Conservation (phyloP, 2,797 vertebrate genomes). For the Euthynnus affinis region DNA sequence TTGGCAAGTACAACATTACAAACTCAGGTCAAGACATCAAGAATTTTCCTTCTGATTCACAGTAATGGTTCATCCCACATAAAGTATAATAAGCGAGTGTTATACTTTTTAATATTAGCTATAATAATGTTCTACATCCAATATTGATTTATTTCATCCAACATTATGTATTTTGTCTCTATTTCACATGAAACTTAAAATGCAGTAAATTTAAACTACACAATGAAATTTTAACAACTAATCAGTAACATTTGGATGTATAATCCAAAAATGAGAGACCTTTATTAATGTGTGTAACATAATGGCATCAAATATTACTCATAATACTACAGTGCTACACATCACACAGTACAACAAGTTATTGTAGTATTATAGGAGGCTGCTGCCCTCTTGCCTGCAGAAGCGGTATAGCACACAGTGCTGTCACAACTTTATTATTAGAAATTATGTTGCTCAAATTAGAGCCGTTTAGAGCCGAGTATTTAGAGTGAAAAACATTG, state of each 20-base stretch:
- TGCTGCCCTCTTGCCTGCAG: slow-evolving; percentile 72
- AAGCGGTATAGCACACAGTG: slow-evolving; percentile 52
- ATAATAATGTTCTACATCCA: background rate
- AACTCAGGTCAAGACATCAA: background rate
- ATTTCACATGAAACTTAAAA: background rate
- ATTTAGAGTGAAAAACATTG: background rate
- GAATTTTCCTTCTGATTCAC: background rate
- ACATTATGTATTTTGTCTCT: background rate
- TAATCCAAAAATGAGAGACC: background rate
- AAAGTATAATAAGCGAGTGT: background rate
- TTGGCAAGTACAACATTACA: background rate
- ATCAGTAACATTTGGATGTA: background rate
- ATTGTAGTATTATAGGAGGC: slow-evolving; percentile 20
- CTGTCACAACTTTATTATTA: background rate
- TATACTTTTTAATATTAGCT: background rate
- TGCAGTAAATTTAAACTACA: background rate
- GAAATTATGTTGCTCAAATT: background rate
- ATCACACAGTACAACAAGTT: background rate
- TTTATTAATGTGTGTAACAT: background rate
- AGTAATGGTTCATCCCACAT: background rate
- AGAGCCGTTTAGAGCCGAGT: background rate
- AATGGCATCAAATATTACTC: background rate
- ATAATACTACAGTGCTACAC: background rate
- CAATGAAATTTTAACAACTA: background rate
- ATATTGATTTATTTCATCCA: too few species aligned